Evolutionary conservation across 1,140 invertebrate species (phyloP).

Genomic region (Calliopsis andreniformis): DNA sequence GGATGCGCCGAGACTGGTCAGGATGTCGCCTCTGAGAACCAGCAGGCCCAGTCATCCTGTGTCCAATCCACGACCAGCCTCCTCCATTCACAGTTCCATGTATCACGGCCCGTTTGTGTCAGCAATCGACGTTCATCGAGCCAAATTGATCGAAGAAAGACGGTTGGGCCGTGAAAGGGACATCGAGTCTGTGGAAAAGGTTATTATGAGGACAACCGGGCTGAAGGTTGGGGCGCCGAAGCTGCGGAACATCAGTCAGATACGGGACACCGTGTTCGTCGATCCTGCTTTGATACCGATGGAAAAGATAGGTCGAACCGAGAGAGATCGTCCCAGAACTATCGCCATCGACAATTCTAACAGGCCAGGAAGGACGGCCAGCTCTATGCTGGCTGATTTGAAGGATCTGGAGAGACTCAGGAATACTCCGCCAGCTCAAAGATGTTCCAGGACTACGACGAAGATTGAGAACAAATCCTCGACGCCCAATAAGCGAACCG

Average conservation of each 20-base stretch:
- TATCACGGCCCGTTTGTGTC: conserved; percentile 45
- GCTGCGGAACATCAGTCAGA: conserved; percentile 75
- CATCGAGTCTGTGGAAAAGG: conserved; percentile 70
- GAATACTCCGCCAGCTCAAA: conserved; percentile 66
- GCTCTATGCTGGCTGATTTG: conserved; percentile 72
- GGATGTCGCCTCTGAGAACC: conserved; percentile 67
- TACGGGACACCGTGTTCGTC: conserved; percentile 70
- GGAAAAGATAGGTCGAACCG: conserved; percentile 37
- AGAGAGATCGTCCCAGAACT: conserved; percentile 46
- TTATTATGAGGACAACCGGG: conserved; percentile 66
- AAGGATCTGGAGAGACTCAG: conserved; percentile 73
- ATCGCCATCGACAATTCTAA: conserved; percentile 15
- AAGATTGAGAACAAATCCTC: conserved; percentile 23
- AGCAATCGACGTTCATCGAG: conserved; percentile 68
- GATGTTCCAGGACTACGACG: conserved; percentile 34
- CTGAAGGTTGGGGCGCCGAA: conserved; percentile 70
- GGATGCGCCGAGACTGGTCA: conserved; percentile 68
- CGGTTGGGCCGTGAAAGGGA: conserved; percentile 68
- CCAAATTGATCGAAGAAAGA: conserved; percentile 69
- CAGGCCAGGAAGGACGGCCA: conserved; percentile 25
- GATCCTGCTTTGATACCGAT: conserved; percentile 52
- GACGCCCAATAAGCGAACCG: conserved; percentile 30
- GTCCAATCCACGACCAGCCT: conserved; percentile 10
- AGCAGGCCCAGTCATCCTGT: conserved; percentile 51
- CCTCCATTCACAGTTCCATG: conserved; percentile 33